phyloP scores from a whole-genome alignment of 2,888 invertebrate species.

The Cryptophagus acutangulus region DNA sequence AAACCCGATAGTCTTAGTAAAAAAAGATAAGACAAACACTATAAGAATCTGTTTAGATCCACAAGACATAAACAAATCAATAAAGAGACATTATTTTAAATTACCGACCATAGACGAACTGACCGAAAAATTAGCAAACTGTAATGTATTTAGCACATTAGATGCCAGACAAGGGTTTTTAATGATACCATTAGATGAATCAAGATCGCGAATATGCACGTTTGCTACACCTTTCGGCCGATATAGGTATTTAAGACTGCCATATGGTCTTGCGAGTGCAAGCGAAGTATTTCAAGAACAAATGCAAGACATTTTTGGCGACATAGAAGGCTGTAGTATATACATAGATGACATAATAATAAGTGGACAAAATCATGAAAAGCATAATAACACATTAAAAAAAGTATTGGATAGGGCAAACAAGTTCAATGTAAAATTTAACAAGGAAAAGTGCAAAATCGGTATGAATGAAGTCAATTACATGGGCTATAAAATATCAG shows the following conservation, averaged over 20 bases:
- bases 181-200: slow-evolving; percentile 8
- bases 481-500: too few species aligned
- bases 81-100: too few species aligned
- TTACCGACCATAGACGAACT: too few species aligned
- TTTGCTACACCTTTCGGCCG: slow-evolving; percentile 10
- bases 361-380: slow-evolving; percentile 11
- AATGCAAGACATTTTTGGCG: slow-evolving; percentile 18
- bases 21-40: too few species aligned
- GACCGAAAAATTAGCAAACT: too few species aligned
- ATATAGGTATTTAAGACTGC: slow-evolving; percentile 21
- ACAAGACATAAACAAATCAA: too few species aligned
- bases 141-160: too few species aligned
- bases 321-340: slow-evolving; percentile 14
- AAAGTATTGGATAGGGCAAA: slow-evolving; percentile 8
- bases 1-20: too few species aligned
- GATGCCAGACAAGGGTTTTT: too few species aligned
- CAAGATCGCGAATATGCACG: slow-evolving; percentile 11
- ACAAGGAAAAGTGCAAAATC: slow-evolving; percentile 31
- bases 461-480: slow-evolving; percentile 24
- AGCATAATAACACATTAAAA: slow-evolving; percentile 16
- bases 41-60: too few species aligned
- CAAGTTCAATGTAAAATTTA: slow-evolving; percentile 23
- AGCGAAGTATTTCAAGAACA: slow-evolving; percentile 18
- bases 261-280: slow-evolving; percentile 26
- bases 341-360: slow-evolving; percentile 20